A percentile compares a stretch with the other conserved stretches of the same genome.
Conservation (phyloP, 1,140 invertebrate genomes). For the Thaumatotibia leucotreta region DNA sequence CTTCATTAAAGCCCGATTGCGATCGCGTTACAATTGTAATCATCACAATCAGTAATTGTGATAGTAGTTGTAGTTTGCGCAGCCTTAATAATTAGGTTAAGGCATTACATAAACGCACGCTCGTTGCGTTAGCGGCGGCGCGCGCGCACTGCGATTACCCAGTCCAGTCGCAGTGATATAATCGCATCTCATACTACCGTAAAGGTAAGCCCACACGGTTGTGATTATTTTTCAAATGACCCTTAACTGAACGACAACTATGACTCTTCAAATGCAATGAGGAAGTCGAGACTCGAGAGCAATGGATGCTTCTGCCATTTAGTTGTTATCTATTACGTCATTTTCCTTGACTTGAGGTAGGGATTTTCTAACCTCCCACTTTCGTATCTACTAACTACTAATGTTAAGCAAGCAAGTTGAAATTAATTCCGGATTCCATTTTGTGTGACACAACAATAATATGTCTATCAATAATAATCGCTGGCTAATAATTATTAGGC, state of each 20-base stretch:
- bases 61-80: slow-evolving; percentile 4
- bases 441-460: too few relatives aligned
- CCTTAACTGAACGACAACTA: neutral
- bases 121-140: slow-evolving; percentile 7
- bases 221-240: neutral
- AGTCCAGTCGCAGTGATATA: neutral
- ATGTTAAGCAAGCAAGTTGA: too few relatives aligned
- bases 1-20: neutral
- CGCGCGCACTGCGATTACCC: neutral
- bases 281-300: neutral
- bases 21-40: slow-evolving; percentile 2
- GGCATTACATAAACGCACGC: slow-evolving; percentile 11
- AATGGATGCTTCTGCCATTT: neutral
- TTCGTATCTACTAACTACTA: too few relatives aligned
- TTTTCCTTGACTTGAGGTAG: neutral
- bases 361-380: neutral
- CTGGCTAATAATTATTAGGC: too few relatives aligned
- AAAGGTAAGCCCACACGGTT: neutral
- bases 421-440: too few relatives aligned
- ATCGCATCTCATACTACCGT: too few relatives aligned
- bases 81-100: slow-evolving; percentile 10
- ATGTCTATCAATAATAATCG: too few relatives aligned
- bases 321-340: neutral
- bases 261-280: neutral
- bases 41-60: slow-evolving; percentile 9